Evolutionary conservation across 1,140 invertebrate genomes (phyloP), one percentile per base, ranked within the genome.

Genomic region (Rhyzopertha dominica): DNA sequence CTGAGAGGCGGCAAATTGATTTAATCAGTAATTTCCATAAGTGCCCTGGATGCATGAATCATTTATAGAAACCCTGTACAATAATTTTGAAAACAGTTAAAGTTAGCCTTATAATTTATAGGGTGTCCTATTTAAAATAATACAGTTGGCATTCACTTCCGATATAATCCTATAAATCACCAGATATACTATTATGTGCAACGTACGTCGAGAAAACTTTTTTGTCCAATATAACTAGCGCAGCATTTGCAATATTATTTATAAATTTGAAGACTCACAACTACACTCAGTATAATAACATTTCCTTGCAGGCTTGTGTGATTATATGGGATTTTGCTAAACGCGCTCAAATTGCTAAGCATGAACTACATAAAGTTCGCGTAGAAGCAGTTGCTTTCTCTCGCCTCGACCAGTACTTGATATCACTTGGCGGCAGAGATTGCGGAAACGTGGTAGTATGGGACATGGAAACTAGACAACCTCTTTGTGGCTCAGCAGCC

Each of bases 371-470:
- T 65, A 92, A 90, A 74, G 82, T 83, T 0, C 80, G 87, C 31
- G 81, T 95, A 0, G 84, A 93, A 70, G 78, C 85, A 7, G 69
- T 95, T 8, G 74, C 77, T 10, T 94, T 95, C 63, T 87, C 90
- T 1, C 74, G 77, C 17, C 80, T 88, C 63, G 87, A 88, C 47
- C 75, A 76, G 29, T 93, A 83, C 64, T 70, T 94, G 36, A 78
- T 91, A 23, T 90, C 87, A 2, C 73, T 95, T 22, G 92, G 92
- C 10, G 92, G 92, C 1, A 77, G 80, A 49, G 92, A 96, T 66
- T 91, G 92, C 67, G 85, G 88, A 16, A 82, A 81, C 54, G 79
- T 90, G 18, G 76, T 88, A 19, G 74, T 89, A 5, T 90, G 79
- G 74, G 79, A 89, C 58, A 76, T 87, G 36, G 56, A 70, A 20